Conservation (phyloP, 2,113 vertebrate genomes). For the Pithys albifrons region DNA sequence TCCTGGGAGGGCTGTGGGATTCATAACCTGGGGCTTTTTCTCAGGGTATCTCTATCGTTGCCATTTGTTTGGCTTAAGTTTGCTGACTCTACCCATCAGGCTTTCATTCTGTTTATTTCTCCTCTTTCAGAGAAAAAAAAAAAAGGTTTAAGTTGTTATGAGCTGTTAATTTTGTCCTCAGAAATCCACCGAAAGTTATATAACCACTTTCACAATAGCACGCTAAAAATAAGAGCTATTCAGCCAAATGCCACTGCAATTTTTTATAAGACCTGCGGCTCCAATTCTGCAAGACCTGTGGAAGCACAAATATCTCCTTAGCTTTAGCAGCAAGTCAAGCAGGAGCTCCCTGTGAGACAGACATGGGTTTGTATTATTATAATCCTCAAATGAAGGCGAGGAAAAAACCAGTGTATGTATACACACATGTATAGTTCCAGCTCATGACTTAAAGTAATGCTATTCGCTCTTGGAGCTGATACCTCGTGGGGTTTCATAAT, state of each 20-base stretch:
- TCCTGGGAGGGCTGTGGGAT: not conserved
- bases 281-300: slow-evolving; percentile 28
- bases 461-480: not conserved
- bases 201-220: slow-evolving; percentile 61
- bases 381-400: not conserved
- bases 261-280: slow-evolving; percentile 39
- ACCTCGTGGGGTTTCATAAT: not conserved
- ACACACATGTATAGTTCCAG: not conserved
- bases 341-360: not conserved
- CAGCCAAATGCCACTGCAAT: slow-evolving; percentile 29
- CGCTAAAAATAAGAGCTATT: slow-evolving; percentile 46
- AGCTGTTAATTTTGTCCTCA: slow-evolving; percentile 51
- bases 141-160: not conserved
- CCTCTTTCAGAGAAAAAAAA: not conserved
- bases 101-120: not conserved
- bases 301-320: not conserved
- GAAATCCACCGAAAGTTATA: slow-evolving; percentile 55
- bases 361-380: not conserved
- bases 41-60: not conserved
- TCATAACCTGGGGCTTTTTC: not conserved
- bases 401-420: not conserved
- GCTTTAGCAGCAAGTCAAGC: not conserved
- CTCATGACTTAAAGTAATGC: not conserved
- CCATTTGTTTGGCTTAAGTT: not conserved
- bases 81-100: not conserved